Base-by-base conservation (phyloP, 2,888 invertebrate species). In the Nasonia oneida region DNA sequence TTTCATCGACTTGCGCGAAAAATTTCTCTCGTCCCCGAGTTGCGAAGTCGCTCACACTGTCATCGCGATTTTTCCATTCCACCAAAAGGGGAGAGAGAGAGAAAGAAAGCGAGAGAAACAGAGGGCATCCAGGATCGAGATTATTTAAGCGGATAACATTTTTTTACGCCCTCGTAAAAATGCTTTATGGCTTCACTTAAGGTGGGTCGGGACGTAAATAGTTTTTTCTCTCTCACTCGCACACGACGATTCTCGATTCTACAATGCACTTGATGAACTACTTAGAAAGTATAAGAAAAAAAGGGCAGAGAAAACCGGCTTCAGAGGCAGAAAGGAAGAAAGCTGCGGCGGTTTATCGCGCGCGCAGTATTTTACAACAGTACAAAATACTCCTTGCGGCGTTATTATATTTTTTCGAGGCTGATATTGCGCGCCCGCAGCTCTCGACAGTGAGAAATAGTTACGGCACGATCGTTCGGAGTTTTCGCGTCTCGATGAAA, bases 141-240 rank as follows among this genome's bases (percentile, higher is more conserved):
- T 83, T 86, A 83, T 84, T 86, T 84, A 86, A 82, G 84, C 71
- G 78, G 82, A 81, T 82, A 74, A 84, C 82, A 84, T 82, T 83
- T 84, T 84, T 84, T 86, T 84, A 84, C 61, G 84, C 39, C 79
- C 78, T 82, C 86, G 78, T 86, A 86, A 86, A 86, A 86, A 82
- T 84, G 84, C 75, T 82, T 84, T 84, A 85, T 53, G 82, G 75
- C 67, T 73, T 84, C 78, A 57, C 83, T 81, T 47, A 42, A 61
- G 74, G 64, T 67, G 39, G 73, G 64, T 53, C 64, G 74, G 29
- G 53, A 74, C 85, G 78, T 82, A 85, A 82, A 85, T 85, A 78
- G 76, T 80, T 82, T 85, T 84, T 78, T 78, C 47, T 61, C 57
- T 18, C 57, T 57, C 57, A 57, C 57, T n/a, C 57, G 23, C 23